phyloP scores from a whole-genome alignment of 1,140 invertebrate species.

The Apocrypta bakeri region DNA sequence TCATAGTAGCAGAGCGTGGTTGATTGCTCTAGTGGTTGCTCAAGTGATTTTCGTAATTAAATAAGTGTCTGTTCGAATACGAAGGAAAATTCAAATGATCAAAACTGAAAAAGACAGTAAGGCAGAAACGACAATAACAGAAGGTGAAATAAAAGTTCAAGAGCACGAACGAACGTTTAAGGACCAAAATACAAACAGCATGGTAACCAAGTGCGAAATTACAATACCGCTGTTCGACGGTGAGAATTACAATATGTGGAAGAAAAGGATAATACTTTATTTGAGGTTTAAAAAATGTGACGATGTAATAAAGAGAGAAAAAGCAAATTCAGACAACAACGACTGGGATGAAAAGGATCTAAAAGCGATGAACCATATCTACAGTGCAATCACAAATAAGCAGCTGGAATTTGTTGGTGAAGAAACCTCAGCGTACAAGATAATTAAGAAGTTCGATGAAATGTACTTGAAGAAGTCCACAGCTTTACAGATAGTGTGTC shows the following conservation, averaged over 20 bases:
- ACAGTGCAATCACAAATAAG: constrained; percentile 47
- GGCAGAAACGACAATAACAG: too few species aligned
- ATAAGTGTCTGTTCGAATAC: too few species aligned
- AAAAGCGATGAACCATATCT: constrained; percentile 41
- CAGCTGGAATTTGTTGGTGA: constrained; percentile 45
- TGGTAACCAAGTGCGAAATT: background rate
- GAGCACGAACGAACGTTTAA: too few species aligned
- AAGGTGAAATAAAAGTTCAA: too few species aligned
- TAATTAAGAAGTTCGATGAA: background rate
- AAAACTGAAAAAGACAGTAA: too few species aligned
- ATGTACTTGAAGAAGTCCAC: too few species aligned
- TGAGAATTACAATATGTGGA: constrained; percentile 23
- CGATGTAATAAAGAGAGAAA: constrained; percentile 4
- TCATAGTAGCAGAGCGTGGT: too few species aligned
- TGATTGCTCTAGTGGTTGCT: too few species aligned
- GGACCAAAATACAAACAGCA: background rate
- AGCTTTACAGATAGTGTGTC: too few species aligned
- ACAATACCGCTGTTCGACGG: constrained; percentile 24
- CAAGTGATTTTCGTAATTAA: too few species aligned
- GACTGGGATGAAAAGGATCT: constrained; percentile 36
- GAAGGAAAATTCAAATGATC: too few species aligned
- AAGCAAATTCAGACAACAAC: background rate
- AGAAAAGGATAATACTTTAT: constrained; percentile 27
- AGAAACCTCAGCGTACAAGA: constrained; percentile 15
- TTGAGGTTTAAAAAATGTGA: constrained; percentile 38